Evolutionary conservation across 53 echinoderm and acorn worm species (phyloP), one percentile per base, ranked within the genome.

Genomic region (Stichopus horrens): DNA sequence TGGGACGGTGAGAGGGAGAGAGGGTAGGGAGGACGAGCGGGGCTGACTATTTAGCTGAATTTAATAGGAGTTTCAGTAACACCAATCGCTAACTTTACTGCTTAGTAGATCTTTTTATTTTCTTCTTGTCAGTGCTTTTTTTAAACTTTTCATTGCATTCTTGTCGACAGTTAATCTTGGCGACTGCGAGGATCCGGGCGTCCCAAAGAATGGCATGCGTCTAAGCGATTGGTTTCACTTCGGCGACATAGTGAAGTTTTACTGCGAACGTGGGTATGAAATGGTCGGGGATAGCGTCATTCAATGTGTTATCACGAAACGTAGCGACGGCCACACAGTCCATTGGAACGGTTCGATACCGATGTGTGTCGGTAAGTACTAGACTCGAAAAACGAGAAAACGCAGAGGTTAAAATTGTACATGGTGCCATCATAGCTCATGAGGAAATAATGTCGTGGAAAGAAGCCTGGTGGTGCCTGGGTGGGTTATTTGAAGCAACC

Each of bases 301-400:
- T 53, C 91, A 89, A 71, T 95, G 96, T 86, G 88, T 93, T 58
- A 79, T 95, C 52, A 76, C 88, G 13, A 74, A 79, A 73, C 92
- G 79, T 76, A 90, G 92, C 5, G 85, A 73, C 10, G 93, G 94
- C 1, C 68, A 88, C 59, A 88, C 73, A 8, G 94, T 94, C n/a
- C 83, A 60, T 14, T 95, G 96, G 96, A 93, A 92, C 75, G 78
- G 87, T 7, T 87, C 96, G 18, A 73, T 84, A 13, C 96, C 96
- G 7, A 23, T 13, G 23, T 94, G 96, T 77, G 84, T 87, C 5
- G 74, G 96, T 95, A 55, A 90, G 93, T 93, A 63, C 7, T 16
- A 16, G 16, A 63, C 0, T 13, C 0, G 16, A 16, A 63, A 4
- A 16, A 63, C 8, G 37, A 37, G 37, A 0, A 37, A 37, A 37